Conservation (phyloP, 1,140 invertebrate species). For the Coptotermes formosanus region DNA sequence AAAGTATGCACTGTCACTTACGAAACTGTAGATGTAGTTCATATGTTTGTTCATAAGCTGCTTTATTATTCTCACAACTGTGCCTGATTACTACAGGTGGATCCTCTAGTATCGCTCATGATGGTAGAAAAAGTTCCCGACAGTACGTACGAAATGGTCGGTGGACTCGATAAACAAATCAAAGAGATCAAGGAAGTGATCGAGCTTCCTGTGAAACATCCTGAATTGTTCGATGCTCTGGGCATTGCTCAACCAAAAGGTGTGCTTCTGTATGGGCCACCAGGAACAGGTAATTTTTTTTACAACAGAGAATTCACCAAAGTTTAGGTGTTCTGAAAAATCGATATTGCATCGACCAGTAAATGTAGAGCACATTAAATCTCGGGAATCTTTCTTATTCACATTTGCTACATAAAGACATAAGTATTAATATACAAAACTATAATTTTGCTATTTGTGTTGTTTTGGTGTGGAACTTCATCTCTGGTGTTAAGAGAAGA, state of each 20-base stretch:
- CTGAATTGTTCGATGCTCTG: conserved; percentile 97
- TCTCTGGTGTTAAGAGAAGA: too few relatives aligned
- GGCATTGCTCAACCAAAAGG: conserved; percentile 99
- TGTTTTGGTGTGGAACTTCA: too few relatives aligned
- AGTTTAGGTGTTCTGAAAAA: neutral
- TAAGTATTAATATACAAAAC: too few relatives aligned
- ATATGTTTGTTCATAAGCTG: neutral
- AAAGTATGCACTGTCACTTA: conserved; percentile 60
- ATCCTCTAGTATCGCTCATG: conserved; percentile 99
- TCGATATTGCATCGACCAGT: neutral
- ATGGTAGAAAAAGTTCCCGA: conserved; percentile 99
- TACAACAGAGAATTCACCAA: neutral
- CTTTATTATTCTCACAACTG: neutral
- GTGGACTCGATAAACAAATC: conserved; percentile 98
- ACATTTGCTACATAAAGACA: too few relatives aligned
- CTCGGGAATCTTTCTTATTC: too few relatives aligned
- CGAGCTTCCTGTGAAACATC: conserved; percentile 99
- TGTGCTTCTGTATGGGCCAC: conserved; percentile 96
- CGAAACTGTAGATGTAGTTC: neutral
- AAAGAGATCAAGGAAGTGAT: conserved; percentile 99
- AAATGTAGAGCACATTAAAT: neutral
- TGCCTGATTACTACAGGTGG: conserved; percentile 64
- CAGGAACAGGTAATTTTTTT: conserved; percentile 69
- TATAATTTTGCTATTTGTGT: too few relatives aligned
- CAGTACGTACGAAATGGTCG: conserved; percentile 99